Evolutionary conservation across 37 sponge, comb jelly and placozoan genomes (phyloP).

Genomic region (Axinella damicornis): DNA sequence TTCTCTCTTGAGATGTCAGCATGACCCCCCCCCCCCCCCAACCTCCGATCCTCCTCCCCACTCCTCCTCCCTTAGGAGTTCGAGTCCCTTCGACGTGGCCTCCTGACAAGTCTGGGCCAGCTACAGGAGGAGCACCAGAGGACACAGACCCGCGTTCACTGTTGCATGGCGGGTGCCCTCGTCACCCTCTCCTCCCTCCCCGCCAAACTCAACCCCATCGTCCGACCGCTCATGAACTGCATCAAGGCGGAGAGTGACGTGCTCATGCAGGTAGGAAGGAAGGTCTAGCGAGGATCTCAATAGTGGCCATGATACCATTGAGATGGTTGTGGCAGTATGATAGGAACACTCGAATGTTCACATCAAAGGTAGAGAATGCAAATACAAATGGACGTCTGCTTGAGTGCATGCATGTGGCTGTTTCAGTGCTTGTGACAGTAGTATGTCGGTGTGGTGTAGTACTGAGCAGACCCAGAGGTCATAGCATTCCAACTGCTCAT

Average conservation of each 20-base stretch:
- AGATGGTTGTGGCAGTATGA: no score
- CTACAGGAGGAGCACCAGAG: conserved; percentile 63
- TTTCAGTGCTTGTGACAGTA: no score
- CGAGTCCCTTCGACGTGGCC: conserved; percentile 44
- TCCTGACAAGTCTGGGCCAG: conserved; percentile 70
- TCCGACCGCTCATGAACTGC: conserved; percentile 95
- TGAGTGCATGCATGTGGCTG: no score
- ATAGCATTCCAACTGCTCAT: no score
- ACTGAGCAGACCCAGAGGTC: no score
- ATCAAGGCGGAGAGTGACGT: conserved; percentile 78
- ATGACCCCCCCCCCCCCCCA: neutral
- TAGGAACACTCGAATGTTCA: no score
- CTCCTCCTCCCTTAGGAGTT: conserved; percentile 50
- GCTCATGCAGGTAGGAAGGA: conserved; percentile 67
- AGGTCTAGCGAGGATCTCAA: no score
- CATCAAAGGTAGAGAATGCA: no score
- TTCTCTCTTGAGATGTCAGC: no score
- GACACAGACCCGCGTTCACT: conserved; percentile 56
- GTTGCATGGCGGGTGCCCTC: conserved; percentile 72
- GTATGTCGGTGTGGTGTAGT: no score
- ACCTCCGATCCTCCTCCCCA: neutral
- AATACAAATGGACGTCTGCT: no score
- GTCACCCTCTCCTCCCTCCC: conserved; percentile 63
- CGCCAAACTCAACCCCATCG: conserved; percentile 91
- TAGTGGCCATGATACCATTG: no score